phyloP scores from a whole-genome alignment of 2,797 vertebrate species.

The Neopelma chrysocephalum region DNA sequence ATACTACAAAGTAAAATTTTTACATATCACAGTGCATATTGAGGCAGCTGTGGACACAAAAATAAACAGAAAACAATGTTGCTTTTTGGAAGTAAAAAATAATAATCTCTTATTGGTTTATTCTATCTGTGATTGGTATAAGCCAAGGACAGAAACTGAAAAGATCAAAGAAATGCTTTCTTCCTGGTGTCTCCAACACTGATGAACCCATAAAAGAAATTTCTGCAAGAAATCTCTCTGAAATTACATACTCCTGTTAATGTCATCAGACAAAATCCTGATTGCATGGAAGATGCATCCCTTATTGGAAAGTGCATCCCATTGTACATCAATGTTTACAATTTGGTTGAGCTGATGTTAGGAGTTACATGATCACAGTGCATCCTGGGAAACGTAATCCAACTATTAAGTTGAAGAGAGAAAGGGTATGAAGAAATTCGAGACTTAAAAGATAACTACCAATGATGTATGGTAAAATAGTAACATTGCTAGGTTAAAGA shows the following conservation, averaged over 20 bases:
- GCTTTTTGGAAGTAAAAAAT: neutral
- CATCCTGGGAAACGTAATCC: neutral
- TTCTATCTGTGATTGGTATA: neutral
- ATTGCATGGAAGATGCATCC: neutral
- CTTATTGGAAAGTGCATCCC: neutral
- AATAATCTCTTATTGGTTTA: neutral
- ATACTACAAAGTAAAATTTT: neutral
- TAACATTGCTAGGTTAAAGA: neutral
- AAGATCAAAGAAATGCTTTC: neutral
- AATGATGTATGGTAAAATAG: neutral
- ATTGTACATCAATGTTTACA: neutral
- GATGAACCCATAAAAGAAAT: neutral
- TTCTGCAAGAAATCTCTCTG: neutral
- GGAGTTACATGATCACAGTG: neutral
- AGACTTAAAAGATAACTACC: neutral
- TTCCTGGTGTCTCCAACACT: neutral
- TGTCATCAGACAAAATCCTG: neutral
- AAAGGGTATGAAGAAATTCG: neutral
- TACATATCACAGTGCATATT: neutral
- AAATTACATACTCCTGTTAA: neutral
- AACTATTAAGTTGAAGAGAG: neutral
- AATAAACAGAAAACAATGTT: neutral
- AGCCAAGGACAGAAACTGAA: neutral
- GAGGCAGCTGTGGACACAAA: neutral
- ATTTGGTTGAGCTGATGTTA: neutral